These are phyloP conservation scores for Anthopleura sola DNA, from an alignment of 64 coral and sea anemone genomes.

Conservation along the genomic window DNA sequence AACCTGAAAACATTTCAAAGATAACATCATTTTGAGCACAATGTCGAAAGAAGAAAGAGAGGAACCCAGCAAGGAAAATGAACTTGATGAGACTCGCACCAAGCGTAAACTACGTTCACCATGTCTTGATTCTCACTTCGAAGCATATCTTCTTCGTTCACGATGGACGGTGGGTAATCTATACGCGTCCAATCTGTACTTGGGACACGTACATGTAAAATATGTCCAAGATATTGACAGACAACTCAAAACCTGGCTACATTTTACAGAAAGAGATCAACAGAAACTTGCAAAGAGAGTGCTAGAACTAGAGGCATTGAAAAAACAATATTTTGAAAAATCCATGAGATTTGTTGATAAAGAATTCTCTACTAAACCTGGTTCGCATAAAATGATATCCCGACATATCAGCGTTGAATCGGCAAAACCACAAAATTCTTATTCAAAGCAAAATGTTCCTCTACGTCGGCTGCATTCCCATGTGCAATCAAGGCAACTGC, in stretches of 20 bases:
- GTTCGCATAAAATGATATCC: neutral
- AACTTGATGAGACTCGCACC: neutral
- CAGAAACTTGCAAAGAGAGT: slow-evolving; percentile 60
- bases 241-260: slow-evolving; percentile 69
- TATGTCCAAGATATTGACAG: slow-evolving; percentile 60
- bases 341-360: neutral
- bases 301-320: slow-evolving; percentile 28
- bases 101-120: slow-evolving; percentile 55
- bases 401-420: neutral
- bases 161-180: slow-evolving; percentile 77
- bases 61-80: neutral
- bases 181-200: slow-evolving; percentile 76
- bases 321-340: neutral
- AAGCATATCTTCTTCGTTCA: slow-evolving; percentile 75
- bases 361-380: neutral
- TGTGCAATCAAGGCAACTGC: neutral
- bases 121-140: slow-evolving; percentile 73
- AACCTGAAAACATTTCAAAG: neutral
- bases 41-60: neutral
- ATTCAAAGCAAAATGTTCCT: neutral
- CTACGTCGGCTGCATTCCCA: neutral
- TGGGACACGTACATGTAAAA: slow-evolving; percentile 79
- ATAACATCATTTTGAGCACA: neutral
- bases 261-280: slow-evolving; percentile 58
- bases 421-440: neutral